Evolutionary conservation across 2,113 vertebrate genomes (phyloP).

Genomic region (Chaetodon auriga): DNA sequence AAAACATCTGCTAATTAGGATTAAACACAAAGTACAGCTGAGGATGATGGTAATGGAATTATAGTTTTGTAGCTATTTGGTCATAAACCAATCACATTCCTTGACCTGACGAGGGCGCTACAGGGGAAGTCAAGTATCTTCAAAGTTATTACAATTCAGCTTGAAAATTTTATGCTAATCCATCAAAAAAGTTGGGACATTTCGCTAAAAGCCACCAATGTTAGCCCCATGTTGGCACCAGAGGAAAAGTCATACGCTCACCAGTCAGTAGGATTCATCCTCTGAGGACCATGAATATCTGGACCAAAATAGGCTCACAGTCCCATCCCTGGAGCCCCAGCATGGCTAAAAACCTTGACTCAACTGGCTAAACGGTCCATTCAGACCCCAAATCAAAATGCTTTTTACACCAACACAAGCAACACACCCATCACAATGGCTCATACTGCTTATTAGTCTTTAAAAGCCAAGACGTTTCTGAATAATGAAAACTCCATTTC

Average conservation of each 20-base stretch:
- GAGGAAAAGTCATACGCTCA: too few relatives aligned
- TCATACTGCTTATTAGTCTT: background rate
- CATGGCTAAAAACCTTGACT: background rate
- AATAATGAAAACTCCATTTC: conserved; percentile 19
- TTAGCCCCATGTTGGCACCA: too few relatives aligned
- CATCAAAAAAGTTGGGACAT: too few relatives aligned
- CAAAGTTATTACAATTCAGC: background rate
- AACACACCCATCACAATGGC: background rate
- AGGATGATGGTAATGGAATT: too few relatives aligned
- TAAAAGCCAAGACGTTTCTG: conserved; percentile 5
- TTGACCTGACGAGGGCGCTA: background rate
- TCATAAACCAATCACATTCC: too few relatives aligned
- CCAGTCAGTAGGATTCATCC: background rate
- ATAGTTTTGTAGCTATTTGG: background rate
- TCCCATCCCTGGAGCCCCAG: background rate
- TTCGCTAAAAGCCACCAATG: too few relatives aligned
- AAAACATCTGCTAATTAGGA: background rate
- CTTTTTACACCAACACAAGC: background rate
- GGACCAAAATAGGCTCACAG: too few relatives aligned
- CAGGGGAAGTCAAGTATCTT: background rate
- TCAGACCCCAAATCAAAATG: background rate
- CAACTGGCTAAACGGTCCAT: background rate
- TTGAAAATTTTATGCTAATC: too few relatives aligned
- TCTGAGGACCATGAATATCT: background rate
- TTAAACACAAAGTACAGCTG: too few relatives aligned